A percentile compares a stretch with the other conserved stretches of the same genome.
Evolutionary conservation across 2,113 vertebrate species (phyloP).

Genomic region (Rhombomys opimus): DNA sequence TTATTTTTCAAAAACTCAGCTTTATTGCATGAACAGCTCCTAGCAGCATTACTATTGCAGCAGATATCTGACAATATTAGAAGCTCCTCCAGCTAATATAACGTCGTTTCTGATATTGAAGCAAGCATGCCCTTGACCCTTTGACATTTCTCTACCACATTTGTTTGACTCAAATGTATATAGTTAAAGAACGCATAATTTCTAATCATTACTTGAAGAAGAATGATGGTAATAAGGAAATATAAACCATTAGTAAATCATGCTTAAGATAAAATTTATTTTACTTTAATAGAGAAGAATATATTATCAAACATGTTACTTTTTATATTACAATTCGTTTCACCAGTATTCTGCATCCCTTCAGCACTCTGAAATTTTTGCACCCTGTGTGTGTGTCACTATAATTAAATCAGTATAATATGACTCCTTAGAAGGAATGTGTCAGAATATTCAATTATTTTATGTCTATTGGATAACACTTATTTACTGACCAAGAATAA

Average conservation of each 20-base stretch:
- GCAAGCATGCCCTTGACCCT: not conserved
- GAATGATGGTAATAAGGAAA: not conserved
- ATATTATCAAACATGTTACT: not conserved
- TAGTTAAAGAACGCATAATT: not conserved
- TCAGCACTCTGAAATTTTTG: not conserved
- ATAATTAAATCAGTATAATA: not conserved
- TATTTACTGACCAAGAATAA: not conserved
- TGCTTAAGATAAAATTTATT: not conserved
- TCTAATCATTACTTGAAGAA: slow-evolving; percentile 16
- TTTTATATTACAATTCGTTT: not conserved
- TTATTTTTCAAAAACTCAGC: not conserved
- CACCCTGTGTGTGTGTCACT: not conserved
- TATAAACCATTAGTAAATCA: not conserved
- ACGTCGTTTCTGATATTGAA: not conserved
- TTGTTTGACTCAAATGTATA: not conserved
- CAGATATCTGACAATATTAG: not conserved
- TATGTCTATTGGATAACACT: not conserved
- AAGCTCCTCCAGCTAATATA: not conserved
- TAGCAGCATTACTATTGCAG: slow-evolving; percentile 21
- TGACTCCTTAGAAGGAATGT: not conserved
- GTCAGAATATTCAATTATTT: not conserved
- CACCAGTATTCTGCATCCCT: not conserved
- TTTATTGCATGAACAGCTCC: slow-evolving; percentile 30
- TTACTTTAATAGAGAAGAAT: not conserved
- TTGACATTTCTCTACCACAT: not conserved